These are phyloP conservation scores for Diplodus puntazzo DNA, from an alignment of 2,797 vertebrate species.

Conservation along the genomic window DNA sequence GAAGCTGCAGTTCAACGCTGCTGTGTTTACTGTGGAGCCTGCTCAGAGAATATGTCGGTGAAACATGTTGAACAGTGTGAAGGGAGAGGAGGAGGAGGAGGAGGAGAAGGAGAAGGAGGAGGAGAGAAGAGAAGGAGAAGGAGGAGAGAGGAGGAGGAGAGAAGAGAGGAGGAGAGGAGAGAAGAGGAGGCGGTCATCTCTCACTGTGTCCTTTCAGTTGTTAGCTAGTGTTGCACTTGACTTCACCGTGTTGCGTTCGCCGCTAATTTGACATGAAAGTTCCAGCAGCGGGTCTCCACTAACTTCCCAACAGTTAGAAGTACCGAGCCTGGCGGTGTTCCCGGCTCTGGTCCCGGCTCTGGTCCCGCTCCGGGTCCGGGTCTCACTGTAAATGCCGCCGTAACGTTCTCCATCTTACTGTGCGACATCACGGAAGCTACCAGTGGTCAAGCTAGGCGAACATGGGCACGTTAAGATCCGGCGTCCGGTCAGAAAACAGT, in stretches of 20 bases:
- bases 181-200: constrained; percentile 2
- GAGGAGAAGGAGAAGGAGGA: too few species aligned
- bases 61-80: accelerated
- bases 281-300: not conserved
- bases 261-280: not conserved
- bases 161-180: not conserved
- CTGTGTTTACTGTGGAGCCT: accelerated
- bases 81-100: not conserved
- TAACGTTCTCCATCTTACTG: constrained; percentile 33
- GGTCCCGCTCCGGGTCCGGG: not conserved
- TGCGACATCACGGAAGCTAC: constrained; percentile 64
- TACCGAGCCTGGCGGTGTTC: accelerated
- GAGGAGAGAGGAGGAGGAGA: not conserved
- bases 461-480: accelerated
- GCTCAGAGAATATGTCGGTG: not conserved
- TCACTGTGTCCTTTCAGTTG: constrained; percentile 30
- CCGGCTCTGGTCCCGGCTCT: not conserved
- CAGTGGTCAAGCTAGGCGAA: constrained; percentile 1
- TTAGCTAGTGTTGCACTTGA: constrained; percentile 77
- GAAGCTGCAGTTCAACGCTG: not conserved
- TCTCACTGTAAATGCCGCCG: constrained; percentile 7
- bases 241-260: constrained; percentile 31
- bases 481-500: constrained; percentile 30
- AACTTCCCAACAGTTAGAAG: too few species aligned
- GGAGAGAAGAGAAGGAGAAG: too few species aligned